A percentile compares a stretch with the other conserved stretches of the same genome.
Evolutionary conservation across 2,888 invertebrate genomes (phyloP).

Genomic region (Hirtodrosophila histrioides): DNA sequence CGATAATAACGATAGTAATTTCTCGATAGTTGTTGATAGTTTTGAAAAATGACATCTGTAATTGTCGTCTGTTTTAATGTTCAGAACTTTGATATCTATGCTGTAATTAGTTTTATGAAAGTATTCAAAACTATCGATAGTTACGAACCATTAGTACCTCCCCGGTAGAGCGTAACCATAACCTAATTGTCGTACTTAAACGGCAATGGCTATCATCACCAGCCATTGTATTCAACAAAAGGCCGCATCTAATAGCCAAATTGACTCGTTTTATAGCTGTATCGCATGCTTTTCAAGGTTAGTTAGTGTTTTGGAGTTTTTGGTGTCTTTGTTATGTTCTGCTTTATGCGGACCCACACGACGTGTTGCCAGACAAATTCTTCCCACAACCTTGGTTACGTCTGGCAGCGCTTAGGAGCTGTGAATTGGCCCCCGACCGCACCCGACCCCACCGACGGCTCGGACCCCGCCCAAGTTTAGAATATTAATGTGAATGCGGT

Average conservation of each 20-base stretch:
- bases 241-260: slow-evolving; percentile 19
- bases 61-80: no score
- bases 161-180: slow-evolving; percentile 1
- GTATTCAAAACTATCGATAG: no score
- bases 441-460: not conserved
- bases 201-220: slow-evolving; percentile 17
- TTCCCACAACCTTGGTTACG: slow-evolving; percentile 47
- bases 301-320: slow-evolving; percentile 8
- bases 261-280: slow-evolving; percentile 14
- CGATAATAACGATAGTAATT: no score
- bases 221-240: slow-evolving; percentile 24
- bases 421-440: slow-evolving; percentile 1
- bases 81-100: no score
- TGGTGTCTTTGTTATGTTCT: slow-evolving; percentile 14
- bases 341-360: slow-evolving; percentile 15
- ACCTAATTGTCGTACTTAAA: slow-evolving; percentile 14
- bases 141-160: no score
- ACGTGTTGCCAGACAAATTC: slow-evolving; percentile 26
- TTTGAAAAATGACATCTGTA: no score
- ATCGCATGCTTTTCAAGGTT: slow-evolving; percentile 40
- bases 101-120: no score
- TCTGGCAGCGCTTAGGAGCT: not conserved
- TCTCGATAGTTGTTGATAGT: no score
- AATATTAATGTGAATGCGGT: slow-evolving; percentile 64
- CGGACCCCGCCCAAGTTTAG: slow-evolving; percentile 17